Base-by-base conservation (phyloP, 2,113 vertebrate genomes). In the Takifugu flavidus region DNA sequence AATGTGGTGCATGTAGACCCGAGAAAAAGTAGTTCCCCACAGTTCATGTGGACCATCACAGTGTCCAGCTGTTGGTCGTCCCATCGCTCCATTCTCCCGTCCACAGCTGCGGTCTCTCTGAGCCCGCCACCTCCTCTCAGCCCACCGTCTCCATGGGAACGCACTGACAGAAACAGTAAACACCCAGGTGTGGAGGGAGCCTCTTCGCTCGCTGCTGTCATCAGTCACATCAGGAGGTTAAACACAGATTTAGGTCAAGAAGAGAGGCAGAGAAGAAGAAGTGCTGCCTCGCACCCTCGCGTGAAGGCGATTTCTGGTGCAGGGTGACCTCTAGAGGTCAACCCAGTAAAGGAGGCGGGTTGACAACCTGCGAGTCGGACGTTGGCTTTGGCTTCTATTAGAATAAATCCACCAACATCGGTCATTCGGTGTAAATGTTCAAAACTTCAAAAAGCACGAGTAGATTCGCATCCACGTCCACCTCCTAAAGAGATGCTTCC, bases 81-180 rank as follows among this genome's bases (percentile, higher is more conserved):
- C 67, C 58, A 15, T 26, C 44, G 20, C 27, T 7, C 28, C 27
- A 57, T 34, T 20, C 20, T 20, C 20, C 25, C 49, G 71, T 80
- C 57, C 60, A 56, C 73, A 75, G 78, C 77, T 82, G 77, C 67
- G 67, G 65, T 8, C 51, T 26, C 59, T 77, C 56, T 65, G 69
- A 72, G 63, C 79, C 72, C 69, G 78, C 71, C 67, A 74, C 56
- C 44, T 29, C 82, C 71, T 68, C 80, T 72, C 67, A 77, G 59
- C 47, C 29, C 1, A 51, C 54, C 56, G 59, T 50, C 6, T 76
- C 57, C 74, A 65, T 83, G 79, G 79, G 82, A 83, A 83, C 77
- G 84, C 77, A 63, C 73, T 83, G 85, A 83, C 85, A 79, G 81
- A 61, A 80, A 73, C 67, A 39, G 78, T 88, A 86, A 88, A 88